phyloP scores from a whole-genome alignment of 1,140 invertebrate species.

The Monomorium pharaonis region DNA sequence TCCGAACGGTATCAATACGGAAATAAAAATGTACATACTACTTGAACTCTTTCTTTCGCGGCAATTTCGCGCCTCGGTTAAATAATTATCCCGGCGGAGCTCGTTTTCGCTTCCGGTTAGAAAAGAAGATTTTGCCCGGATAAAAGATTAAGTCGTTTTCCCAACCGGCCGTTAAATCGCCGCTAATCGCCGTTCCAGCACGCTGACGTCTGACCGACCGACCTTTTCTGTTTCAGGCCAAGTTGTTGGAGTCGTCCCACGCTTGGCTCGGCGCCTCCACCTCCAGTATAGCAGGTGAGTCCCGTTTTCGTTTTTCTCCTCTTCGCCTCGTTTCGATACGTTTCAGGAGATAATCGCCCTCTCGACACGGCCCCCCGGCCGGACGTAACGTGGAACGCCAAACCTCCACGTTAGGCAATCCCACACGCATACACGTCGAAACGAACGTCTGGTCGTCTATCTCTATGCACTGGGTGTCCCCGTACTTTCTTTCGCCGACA shows the following conservation, averaged over 20 bases:
- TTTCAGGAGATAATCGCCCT: slow-evolving; percentile 64
- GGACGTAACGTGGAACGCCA: slow-evolving; percentile 38
- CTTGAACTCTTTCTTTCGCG: neutral
- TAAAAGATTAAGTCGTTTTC: slow-evolving; percentile 53
- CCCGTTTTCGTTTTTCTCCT: slow-evolving; percentile 61
- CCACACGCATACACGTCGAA: neutral
- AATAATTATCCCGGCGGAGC: slow-evolving; percentile 21
- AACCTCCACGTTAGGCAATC: slow-evolving; percentile 41
- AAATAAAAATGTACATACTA: too few relatives aligned
- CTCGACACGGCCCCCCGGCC: slow-evolving; percentile 41
- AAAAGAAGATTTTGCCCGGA: slow-evolving; percentile 37
- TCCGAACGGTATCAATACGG: neutral
- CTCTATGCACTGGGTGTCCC: slow-evolving; percentile 22
- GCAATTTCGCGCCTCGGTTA: slow-evolving; percentile 13
- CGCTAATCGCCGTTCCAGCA: slow-evolving; percentile 48
- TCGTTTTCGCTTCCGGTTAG: slow-evolving; percentile 31
- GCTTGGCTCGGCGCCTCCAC: slow-evolving; percentile 95
- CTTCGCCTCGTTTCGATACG: slow-evolving; percentile 52
- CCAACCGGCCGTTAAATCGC: slow-evolving; percentile 41
- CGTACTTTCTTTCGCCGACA: neutral
- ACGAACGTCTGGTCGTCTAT: slow-evolving; percentile 11
- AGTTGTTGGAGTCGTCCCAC: slow-evolving; percentile 95
- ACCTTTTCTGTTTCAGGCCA: slow-evolving; percentile 89
- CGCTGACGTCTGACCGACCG: slow-evolving; percentile 40
- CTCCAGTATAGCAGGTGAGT: slow-evolving; percentile 95